Percentiles rank a stretch among this genome's conserved stretches.
These are phyloP conservation scores for Aphidius ervi DNA, from an alignment of 1,140 invertebrate genomes.

Conservation along the genomic window DNA sequence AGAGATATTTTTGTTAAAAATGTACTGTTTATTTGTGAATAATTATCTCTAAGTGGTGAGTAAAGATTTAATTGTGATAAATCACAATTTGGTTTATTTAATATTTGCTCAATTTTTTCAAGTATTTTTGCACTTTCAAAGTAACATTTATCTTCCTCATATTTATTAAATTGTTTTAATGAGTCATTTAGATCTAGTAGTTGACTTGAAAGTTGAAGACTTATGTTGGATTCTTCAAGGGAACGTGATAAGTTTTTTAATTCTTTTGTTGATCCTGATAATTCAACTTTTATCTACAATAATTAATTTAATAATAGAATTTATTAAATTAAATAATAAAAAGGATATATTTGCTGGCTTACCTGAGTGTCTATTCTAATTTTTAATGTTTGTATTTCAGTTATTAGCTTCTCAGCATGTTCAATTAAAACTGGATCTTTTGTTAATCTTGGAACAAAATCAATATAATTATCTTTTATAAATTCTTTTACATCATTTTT, in stretches of 20 bases:
- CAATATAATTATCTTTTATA: constrained; percentile 54
- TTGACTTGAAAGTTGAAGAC: constrained; percentile 52
- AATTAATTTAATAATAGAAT: background rate
- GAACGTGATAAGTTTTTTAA: constrained; percentile 54
- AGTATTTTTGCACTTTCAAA: constrained; percentile 52
- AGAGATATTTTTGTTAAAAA: constrained; percentile 47
- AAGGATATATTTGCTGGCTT: background rate
- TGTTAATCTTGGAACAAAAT: constrained; percentile 52
- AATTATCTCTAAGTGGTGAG: constrained; percentile 42
- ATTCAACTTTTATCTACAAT: constrained; percentile 55
- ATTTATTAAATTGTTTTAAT: constrained; percentile 51
- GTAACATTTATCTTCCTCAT: constrained; percentile 48
- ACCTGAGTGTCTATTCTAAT: constrained; percentile 54
- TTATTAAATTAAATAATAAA: background rate
- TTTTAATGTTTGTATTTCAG: constrained; percentile 53
- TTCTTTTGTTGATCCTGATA: constrained; percentile 55
- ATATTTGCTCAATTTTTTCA: constrained; percentile 47
- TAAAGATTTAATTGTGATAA: constrained; percentile 54
- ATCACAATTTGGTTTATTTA: constrained; percentile 45
- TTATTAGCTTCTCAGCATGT: constrained; percentile 49
- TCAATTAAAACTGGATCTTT: constrained; percentile 52
- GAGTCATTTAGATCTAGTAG: constrained; percentile 54
- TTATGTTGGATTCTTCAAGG: constrained; percentile 53
- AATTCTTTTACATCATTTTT: constrained; percentile 56
- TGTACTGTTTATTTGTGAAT: constrained; percentile 40